Evolutionary conservation across 2,888 invertebrate species (phyloP).

Genomic region (Troides helena): DNA sequence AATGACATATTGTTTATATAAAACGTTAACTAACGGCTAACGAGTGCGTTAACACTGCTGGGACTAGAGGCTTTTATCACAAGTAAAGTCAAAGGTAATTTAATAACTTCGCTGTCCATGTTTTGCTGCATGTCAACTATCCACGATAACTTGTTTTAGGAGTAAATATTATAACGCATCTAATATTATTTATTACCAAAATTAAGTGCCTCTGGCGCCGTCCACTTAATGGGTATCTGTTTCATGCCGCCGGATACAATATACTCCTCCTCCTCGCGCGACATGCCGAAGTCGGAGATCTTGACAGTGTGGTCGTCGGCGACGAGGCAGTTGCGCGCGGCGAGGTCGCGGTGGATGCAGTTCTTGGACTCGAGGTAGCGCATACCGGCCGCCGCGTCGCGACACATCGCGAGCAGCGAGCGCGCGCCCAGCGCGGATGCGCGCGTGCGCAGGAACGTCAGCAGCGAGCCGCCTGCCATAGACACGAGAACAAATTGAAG

Average conservation of each 20-base stretch:
- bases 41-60: no score
- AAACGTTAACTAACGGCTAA: no score
- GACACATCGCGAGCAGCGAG: constrained; percentile 92
- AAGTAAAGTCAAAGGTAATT: no score
- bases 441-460: constrained; percentile 92
- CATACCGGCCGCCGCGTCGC: constrained; percentile 96
- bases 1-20: not conserved
- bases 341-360: constrained; percentile 97
- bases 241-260: constrained; percentile 98
- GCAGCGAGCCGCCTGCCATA: constrained; percentile 89
- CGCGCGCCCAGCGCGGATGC: constrained; percentile 82
- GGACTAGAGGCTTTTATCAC: no score
- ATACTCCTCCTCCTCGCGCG: constrained; percentile 97
- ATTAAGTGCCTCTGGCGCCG: constrained; percentile 97
- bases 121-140: no score
- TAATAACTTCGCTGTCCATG: no score
- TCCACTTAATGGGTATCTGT: constrained; percentile 99
- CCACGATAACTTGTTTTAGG: no score
- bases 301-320: constrained; percentile 93
- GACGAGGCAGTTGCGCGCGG: constrained; percentile 95
- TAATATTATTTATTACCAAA: constrained; percentile 82
- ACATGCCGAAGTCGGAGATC: constrained; percentile 99
- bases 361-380: constrained; percentile 96
- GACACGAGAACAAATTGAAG: not conserved
- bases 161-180: no score